Conservation (phyloP, 2,888 invertebrate genomes). For the Agonopterix alstromeriana region DNA sequence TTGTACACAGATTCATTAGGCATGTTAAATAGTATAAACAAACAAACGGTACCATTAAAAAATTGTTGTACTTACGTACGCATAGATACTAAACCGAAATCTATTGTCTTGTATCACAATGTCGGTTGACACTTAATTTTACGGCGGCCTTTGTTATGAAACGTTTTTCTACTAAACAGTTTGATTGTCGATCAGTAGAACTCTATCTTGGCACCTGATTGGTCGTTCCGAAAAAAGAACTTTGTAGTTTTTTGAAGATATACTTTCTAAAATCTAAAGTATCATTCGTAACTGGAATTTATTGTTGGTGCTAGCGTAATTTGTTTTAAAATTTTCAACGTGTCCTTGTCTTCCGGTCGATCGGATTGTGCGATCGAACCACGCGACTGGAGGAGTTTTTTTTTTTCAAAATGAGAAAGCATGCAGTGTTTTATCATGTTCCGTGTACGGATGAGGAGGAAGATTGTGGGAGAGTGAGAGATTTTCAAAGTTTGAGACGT, state of each 20-base stretch:
- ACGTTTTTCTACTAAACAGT: slow-evolving; percentile 15
- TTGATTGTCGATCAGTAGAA: slow-evolving; percentile 16
- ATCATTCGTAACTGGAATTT: too few relatives aligned
- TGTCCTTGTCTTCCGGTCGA: too few relatives aligned
- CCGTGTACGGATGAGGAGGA: slow-evolving; percentile 36
- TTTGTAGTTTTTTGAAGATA: not conserved
- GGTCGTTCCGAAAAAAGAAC: slow-evolving; percentile 14
- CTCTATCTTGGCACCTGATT: slow-evolving; percentile 12
- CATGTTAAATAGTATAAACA: too few relatives aligned
- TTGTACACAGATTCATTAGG: too few relatives aligned
- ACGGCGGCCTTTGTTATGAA: slow-evolving; percentile 9
- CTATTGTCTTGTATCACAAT: slow-evolving; percentile 7
- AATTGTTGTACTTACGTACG: too few relatives aligned
- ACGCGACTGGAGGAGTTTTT: not conserved
- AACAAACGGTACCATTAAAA: too few relatives aligned
- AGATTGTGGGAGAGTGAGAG: slow-evolving; percentile 24
- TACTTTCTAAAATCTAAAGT: too few relatives aligned
- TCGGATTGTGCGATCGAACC: too few relatives aligned
- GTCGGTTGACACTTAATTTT: slow-evolving; percentile 1
- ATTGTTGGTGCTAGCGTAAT: too few relatives aligned
- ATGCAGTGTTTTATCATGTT: slow-evolving; percentile 31
- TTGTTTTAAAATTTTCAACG: too few relatives aligned
- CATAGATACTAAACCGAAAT: not conserved
- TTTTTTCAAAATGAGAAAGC: slow-evolving; percentile 40
- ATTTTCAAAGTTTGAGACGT: slow-evolving; percentile 42